Base-by-base conservation (phyloP, 2,797 vertebrate species). In the Xiphorhynchus erythropygius region DNA sequence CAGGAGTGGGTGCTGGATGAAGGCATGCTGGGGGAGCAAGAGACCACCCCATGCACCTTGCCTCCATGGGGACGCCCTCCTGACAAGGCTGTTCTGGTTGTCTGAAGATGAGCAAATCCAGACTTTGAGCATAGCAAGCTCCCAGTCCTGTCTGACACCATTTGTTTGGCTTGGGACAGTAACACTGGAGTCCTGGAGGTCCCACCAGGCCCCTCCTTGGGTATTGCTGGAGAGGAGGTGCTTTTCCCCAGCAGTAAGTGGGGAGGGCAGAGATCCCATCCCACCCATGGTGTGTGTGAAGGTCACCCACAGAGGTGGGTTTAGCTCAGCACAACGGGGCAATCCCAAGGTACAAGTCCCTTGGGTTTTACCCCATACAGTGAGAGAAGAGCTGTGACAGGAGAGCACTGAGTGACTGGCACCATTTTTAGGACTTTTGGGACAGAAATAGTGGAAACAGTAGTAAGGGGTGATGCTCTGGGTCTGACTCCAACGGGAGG, bases 241-340 rank as follows among this genome's bases (percentile, higher is more conserved):
- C 14, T 60, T 65, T 71, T 41, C 42, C 30, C n/a, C n/a, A 17
- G 32, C 23, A 18, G 6, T 13, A 25, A 83, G 6, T 19, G 42
- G 12, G 18, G 12, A 89, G 30, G 22, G 8, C 8, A 1, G 12
- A 27, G n/a, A 28, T 50, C 32, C 59, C 50, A 21, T 33, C 32
- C 78, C 1, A 1, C 16, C 24, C 39, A 15, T 19, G 10, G 21
- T n/a, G 27, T 3, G 17, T 12, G 13, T 4, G 3, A 24, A 10
- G 47, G 14, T 52, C 22, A 4, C 2, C 14, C 47, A 67, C 2
- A 30, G 44, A 5, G 11, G 11, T 32, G 32, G 5, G 14, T 70
- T 92, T 70, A 67, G 19, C 27, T 82, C 49, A 32, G 70, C 2
- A 5, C 33, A 75, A 2, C 3, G 1, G 6, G 37, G 22, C 41